These are phyloP conservation scores for Girardia tigrina DNA, from an alignment of 2,888 invertebrate genomes.

Conservation along the genomic window DNA sequence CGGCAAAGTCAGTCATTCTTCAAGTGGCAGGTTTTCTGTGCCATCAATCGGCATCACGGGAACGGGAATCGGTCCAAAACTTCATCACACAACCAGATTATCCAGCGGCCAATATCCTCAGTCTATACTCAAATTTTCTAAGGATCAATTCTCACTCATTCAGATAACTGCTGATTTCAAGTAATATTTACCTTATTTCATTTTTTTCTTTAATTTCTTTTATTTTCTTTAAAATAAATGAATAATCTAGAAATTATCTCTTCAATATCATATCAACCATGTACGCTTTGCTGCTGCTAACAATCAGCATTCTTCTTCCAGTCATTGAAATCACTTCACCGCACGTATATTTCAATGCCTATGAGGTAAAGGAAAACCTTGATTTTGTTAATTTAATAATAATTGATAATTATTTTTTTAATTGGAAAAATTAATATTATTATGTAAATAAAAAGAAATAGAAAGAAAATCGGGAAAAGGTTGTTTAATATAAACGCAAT, in stretches of 20 bases:
- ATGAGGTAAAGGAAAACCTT: no score
- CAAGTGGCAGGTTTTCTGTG: background rate
- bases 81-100: conserved; percentile 1
- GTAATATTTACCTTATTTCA: background rate
- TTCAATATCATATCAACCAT: conserved; percentile 34
- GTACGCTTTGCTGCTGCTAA: conserved; percentile 33
- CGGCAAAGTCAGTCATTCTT: conserved; percentile 11
- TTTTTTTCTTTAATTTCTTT: conserved; percentile 2
- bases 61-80: conserved; percentile 19
- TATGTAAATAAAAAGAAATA: no score
- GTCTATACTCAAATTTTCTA: conserved; percentile 32
- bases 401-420: no score
- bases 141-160: conserved; percentile 29
- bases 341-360: conserved; percentile 30
- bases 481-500: no score
- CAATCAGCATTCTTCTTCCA: conserved; percentile 29
- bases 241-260: conserved; percentile 31
- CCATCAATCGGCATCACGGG: conserved; percentile 11
- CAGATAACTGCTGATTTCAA: conserved; percentile 33
- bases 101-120: conserved; percentile 26
- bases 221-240: background rate
- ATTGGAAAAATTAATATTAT: no score
- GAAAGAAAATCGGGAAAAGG: no score
- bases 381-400: no score
- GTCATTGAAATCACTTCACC: conserved; percentile 31